These are phyloP conservation scores for Aphodius sticticus DNA, from an alignment of 2,888 invertebrate species.

Conservation along the genomic window DNA sequence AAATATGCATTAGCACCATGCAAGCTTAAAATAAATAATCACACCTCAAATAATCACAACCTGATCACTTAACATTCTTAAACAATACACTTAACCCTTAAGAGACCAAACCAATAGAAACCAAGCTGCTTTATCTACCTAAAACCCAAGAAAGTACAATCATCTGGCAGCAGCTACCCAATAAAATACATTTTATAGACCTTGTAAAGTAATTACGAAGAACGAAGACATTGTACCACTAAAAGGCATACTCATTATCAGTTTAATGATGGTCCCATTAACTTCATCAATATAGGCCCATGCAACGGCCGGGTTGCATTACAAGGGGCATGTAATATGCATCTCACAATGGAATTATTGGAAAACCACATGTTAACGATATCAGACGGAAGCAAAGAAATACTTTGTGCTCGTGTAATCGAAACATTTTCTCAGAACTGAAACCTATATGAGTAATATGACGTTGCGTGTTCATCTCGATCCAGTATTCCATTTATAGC, in stretches of 20 bases:
- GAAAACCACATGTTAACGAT: not conserved
- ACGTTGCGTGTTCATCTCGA: not conserved
- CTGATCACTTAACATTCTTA: too few relatives aligned
- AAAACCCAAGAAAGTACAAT: not conserved
- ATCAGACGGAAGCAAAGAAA: not conserved
- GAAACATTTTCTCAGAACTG: not conserved
- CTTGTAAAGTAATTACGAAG: not conserved
- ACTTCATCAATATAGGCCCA: not conserved
- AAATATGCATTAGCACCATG: too few relatives aligned
- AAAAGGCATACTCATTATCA: not conserved
- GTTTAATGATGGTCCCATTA: not conserved
- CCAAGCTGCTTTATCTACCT: not conserved
- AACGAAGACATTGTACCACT: not conserved
- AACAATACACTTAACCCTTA: too few relatives aligned
- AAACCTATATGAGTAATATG: slow-evolving; percentile 4
- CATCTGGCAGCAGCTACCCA: not conserved
- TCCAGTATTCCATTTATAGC: not conserved
- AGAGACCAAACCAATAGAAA: too few relatives aligned
- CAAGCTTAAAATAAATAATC: too few relatives aligned
- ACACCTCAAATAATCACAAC: too few relatives aligned
- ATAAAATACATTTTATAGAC: not conserved
- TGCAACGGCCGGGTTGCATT: not conserved
- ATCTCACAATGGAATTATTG: not conserved
- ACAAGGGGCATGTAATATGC: not conserved
- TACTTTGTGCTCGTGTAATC: not conserved